Percentiles rank a stretch among this genome's conserved stretches.
phyloP scores from a whole-genome alignment of 2,113 vertebrate genomes.

The Miniopterus natalensis region DNA sequence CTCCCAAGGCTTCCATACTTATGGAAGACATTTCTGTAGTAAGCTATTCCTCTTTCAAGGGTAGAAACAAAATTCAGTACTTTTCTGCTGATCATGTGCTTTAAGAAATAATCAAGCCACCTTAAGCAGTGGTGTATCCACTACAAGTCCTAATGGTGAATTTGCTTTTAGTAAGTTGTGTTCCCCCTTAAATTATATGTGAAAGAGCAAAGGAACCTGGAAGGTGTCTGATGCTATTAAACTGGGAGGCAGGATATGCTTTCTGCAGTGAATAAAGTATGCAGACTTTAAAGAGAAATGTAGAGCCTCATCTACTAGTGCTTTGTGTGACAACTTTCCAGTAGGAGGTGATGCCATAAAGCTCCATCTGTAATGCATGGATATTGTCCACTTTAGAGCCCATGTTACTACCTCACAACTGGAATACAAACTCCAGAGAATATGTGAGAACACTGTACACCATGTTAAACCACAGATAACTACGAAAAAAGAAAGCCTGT shows the following conservation, averaged over 20 bases:
- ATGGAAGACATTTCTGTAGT: neutral
- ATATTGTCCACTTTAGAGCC: neutral
- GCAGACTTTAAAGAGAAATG: neutral
- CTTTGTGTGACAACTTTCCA: neutral
- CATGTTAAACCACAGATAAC: neutral
- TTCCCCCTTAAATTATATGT: slow-evolving; percentile 7
- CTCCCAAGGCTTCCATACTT: neutral
- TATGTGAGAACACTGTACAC: neutral
- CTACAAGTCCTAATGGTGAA: neutral
- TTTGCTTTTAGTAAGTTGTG: neutral
- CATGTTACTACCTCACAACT: neutral
- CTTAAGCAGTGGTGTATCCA: neutral
- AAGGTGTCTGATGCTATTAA: neutral
- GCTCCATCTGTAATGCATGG: neutral
- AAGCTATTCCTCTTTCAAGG: neutral
- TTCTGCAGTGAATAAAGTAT: neutral
- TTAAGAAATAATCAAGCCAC: neutral
- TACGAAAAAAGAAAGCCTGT: neutral
- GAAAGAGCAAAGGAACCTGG: slow-evolving; percentile 22
- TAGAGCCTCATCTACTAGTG: neutral
- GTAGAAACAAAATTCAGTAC: neutral
- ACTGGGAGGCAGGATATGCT: neutral
- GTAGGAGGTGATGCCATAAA: neutral
- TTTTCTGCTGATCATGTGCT: neutral
- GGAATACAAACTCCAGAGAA: neutral